These are phyloP conservation scores for Sebastes nivosus DNA, from an alignment of 2,797 vertebrate species.

Conservation along the genomic window DNA sequence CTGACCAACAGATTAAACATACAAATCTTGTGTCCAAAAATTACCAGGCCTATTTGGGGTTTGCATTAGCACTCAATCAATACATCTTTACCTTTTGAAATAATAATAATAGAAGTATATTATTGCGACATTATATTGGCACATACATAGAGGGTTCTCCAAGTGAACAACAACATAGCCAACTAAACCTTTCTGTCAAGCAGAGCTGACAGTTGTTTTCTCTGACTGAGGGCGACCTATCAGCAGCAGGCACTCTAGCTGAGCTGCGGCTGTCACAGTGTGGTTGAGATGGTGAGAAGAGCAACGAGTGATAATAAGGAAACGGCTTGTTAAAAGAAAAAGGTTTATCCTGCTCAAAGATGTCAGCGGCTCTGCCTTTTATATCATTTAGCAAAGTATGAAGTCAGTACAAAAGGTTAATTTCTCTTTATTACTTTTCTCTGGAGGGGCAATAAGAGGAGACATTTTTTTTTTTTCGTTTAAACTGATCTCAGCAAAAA, in stretches of 20 bases:
- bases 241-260: background rate
- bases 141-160: background rate
- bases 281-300: background rate
- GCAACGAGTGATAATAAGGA: background rate
- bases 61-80: background rate
- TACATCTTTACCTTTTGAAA: background rate
- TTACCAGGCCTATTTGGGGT: background rate
- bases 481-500: background rate
- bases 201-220: background rate
- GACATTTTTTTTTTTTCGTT: background rate
- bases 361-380: background rate
- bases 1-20: background rate
- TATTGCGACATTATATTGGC: background rate
- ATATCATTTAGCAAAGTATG: background rate
- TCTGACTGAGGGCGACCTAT: background rate
- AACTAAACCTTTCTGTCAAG: background rate
- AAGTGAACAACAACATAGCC: background rate
- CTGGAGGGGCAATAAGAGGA: background rate
- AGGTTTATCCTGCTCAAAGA: background rate
- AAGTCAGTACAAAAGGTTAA: background rate
- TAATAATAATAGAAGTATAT: background rate
- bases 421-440: background rate
- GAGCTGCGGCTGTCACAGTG: background rate
- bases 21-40: background rate
- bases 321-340: background rate